Evolutionary conservation across 2,113 vertebrate genomes (phyloP).

Genomic region (Synodontis membranacea): DNA sequence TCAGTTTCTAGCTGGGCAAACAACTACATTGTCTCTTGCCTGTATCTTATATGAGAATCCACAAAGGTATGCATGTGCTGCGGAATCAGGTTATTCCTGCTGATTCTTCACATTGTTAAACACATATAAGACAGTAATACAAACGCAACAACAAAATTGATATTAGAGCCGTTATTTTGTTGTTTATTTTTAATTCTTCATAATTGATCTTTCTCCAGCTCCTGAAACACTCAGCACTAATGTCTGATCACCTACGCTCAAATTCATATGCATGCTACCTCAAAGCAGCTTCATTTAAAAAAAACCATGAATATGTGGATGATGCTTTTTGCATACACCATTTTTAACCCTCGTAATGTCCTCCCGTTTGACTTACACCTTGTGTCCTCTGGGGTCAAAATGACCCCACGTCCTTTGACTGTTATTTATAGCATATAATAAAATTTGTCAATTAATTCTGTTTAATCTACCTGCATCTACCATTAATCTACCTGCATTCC

Average conservation of each 20-base stretch:
- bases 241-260: not conserved
- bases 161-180: not conserved
- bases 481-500: too few species aligned
- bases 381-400: too few species aligned
- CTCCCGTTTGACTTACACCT: too few species aligned
- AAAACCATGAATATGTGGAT: not conserved
- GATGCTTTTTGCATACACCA: not conserved
- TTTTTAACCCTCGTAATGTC: too few species aligned
- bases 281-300: not conserved
- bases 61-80: not conserved
- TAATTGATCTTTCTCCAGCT: not conserved
- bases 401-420: too few species aligned
- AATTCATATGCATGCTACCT: not conserved
- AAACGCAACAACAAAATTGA: not conserved
- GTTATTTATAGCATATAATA: too few species aligned
- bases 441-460: too few species aligned
- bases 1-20: conserved; percentile 1
- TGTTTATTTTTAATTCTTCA: not conserved
- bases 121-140: not conserved
- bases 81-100: too few species aligned
- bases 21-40: not conserved
- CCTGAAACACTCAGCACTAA: not conserved
- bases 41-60: not conserved
- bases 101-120: not conserved
- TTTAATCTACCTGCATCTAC: too few species aligned